Percentiles rank a stretch among this genome's conserved stretches.
These are phyloP conservation scores for Lydus trimaculatus DNA, from an alignment of 2,888 invertebrate species.

Conservation along the genomic window DNA sequence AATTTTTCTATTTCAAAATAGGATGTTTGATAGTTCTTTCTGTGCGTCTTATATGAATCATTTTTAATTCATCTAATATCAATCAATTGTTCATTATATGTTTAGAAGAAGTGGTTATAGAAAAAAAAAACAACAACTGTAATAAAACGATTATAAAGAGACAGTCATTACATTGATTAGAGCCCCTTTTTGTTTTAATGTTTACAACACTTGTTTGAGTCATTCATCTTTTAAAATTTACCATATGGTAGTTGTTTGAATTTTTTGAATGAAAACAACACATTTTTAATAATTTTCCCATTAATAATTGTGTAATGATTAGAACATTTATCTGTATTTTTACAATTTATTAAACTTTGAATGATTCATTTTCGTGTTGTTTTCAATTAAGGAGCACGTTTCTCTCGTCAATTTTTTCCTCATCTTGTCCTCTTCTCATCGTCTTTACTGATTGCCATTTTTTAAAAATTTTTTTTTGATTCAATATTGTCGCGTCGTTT, in stretches of 20 bases:
- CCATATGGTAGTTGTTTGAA: conserved; percentile 4
- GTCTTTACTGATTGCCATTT: not conserved
- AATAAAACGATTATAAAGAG: not conserved
- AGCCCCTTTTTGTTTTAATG: not conserved
- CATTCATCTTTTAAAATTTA: not conserved
- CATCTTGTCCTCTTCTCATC: not conserved
- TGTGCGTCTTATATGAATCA: not conserved
- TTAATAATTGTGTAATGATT: not conserved
- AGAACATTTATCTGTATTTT: no score
- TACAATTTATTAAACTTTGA: not conserved
- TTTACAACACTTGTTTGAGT: not conserved
- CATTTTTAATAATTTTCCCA: not conserved
- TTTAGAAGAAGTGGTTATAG: no score
- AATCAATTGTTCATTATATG: no score
- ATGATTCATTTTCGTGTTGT: not conserved
- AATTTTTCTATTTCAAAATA: not conserved
- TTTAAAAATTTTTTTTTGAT: not conserved
- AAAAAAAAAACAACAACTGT: not conserved
- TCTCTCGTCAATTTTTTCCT: not conserved
- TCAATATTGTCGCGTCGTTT: not conserved
- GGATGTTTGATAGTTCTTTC: not conserved
- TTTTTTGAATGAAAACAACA: conserved; percentile 1
- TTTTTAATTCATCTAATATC: not conserved
- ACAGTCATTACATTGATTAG: not conserved
- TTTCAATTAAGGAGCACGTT: not conserved